Conservation (phyloP, 2,113 vertebrate species). For the Callaeas wilsoni region DNA sequence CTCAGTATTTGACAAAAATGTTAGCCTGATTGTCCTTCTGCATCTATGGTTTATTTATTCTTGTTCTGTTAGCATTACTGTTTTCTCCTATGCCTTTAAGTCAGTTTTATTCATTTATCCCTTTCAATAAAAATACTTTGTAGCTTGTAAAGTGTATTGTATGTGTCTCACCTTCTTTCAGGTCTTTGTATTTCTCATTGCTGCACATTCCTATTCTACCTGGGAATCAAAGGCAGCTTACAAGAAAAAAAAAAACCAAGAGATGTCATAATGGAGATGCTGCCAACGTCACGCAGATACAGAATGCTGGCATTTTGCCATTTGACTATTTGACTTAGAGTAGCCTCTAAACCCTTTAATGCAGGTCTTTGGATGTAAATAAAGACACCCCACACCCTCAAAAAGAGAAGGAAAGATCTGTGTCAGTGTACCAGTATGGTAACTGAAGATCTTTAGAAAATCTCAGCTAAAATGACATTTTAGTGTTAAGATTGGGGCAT, state of each 20-base stretch:
- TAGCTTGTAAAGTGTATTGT: not conserved
- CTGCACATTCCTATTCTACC: not conserved
- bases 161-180: not conserved
- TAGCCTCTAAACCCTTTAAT: not conserved
- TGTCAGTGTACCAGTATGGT: not conserved
- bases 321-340: not conserved
- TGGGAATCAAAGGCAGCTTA: not conserved
- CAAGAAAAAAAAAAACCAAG: not conserved
- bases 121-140: not conserved
- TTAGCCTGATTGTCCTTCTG: not conserved
- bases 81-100: not conserved
- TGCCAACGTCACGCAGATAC: not conserved
- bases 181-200: not conserved
- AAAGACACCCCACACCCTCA: not conserved
- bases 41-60: not conserved
- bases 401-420: not conserved
- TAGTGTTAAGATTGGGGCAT: not conserved
- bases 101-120: not conserved
- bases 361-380: not conserved
- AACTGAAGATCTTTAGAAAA: not conserved
- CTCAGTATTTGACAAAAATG: not conserved
- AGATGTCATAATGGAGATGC: not conserved
- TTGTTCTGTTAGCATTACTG: not conserved
- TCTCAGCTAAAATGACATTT: not conserved
- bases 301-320: not conserved